Percentiles rank a stretch among this genome's conserved stretches.
Evolutionary conservation across 1,140 invertebrate genomes (phyloP).

Genomic region (Calycopis cecrops): DNA sequence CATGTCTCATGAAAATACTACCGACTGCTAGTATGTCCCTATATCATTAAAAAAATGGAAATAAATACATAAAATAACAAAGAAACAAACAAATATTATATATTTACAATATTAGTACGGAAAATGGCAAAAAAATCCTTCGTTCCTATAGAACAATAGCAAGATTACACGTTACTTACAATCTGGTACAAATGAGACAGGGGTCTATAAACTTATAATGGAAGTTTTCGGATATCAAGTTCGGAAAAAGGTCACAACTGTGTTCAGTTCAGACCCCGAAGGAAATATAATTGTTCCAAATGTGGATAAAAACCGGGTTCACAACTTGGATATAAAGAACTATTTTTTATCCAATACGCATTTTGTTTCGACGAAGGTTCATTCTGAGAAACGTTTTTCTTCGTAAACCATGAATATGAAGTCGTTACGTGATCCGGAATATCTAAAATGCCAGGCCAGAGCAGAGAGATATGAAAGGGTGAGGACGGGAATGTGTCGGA

Average conservation of each 20-base stretch:
- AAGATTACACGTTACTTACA: conserved; percentile 15
- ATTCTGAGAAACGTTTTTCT: background rate
- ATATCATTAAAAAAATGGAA: no score
- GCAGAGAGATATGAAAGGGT: conserved; percentile 46
- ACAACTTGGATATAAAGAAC: background rate
- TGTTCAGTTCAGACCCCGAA: conserved; percentile 16
- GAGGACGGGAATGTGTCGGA: conserved; percentile 42
- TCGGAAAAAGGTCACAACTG: conserved; percentile 19
- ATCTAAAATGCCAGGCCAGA: conserved; percentile 37
- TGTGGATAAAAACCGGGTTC: conserved; percentile 15
- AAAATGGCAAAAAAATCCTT: conserved; percentile 20
- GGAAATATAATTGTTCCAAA: conserved; percentile 29
- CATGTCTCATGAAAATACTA: no score
- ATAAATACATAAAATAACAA: no score
- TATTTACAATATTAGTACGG: no score
- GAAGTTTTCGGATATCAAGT: conserved; percentile 10
- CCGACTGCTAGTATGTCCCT: no score
- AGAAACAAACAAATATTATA: no score
- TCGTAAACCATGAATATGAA: conserved; percentile 30
- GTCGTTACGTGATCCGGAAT: conserved; percentile 37
- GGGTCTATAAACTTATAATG: conserved; percentile 4
- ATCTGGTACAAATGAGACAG: conserved; percentile 4
- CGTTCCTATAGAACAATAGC: background rate
- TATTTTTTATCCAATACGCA: background rate
- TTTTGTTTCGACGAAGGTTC: background rate